These are phyloP conservation scores for Drosophila colorata DNA, from an alignment of 2,888 invertebrate species.

Conservation along the genomic window DNA sequence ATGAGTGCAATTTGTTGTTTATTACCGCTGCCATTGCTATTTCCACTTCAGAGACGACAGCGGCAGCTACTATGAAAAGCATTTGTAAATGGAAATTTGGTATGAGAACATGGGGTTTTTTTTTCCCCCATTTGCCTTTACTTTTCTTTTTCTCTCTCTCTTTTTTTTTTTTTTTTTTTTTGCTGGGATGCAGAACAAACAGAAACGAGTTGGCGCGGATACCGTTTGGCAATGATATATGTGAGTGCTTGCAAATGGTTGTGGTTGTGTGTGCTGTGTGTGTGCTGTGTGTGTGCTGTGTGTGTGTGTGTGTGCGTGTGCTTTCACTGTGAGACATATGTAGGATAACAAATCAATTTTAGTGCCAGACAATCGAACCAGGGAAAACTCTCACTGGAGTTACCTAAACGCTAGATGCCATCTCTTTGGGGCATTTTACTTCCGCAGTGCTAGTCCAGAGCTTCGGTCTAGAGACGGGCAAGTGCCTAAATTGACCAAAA, in stretches of 20 bases:
- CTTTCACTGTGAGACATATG: conserved; percentile 65
- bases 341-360: conserved; percentile 74
- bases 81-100: conserved; percentile 36
- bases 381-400: conserved; percentile 7
- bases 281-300: too few relatives aligned
- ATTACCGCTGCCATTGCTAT: conserved; percentile 55
- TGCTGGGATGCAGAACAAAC: conserved; percentile 32
- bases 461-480: not conserved
- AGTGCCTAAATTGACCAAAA: not conserved
- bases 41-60: conserved; percentile 49
- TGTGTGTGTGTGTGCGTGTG: conserved; percentile 19
- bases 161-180: conserved; percentile 1
- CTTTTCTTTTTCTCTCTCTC: not conserved
- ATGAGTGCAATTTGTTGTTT: conserved; percentile 70
- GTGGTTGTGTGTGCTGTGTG: conserved; percentile 17
- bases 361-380: conserved; percentile 39
- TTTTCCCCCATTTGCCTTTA: not conserved
- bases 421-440: conserved; percentile 65
- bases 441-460: conserved; percentile 46
- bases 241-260: conserved; percentile 29
- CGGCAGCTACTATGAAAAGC: conserved; percentile 5
- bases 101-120: not conserved
- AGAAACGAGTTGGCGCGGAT: conserved; percentile 42
- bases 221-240: conserved; percentile 49
- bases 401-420: conserved; percentile 16